Evolutionary conservation across 1,140 invertebrate genomes (phyloP).

Genomic region (Lysiphlebus fabarum): DNA sequence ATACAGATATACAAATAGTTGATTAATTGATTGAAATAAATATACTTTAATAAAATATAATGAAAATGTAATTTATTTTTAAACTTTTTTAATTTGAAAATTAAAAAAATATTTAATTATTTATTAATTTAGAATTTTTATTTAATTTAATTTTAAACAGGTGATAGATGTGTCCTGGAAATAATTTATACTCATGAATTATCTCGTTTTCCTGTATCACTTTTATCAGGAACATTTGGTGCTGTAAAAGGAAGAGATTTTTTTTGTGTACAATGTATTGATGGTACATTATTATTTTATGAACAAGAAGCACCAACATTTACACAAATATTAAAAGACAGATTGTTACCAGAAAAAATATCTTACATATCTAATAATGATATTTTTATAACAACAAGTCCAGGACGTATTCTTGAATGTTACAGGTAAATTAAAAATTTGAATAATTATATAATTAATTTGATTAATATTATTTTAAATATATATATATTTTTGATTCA

Average conservation of each 20-base stretch:
- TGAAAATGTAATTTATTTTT: too few relatives aligned
- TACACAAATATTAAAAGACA: slow-evolving; percentile 68
- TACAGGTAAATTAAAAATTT: slow-evolving; percentile 69
- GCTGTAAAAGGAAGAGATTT: slow-evolving; percentile 75
- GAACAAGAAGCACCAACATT: slow-evolving; percentile 85
- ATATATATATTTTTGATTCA: too few relatives aligned
- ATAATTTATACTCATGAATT: slow-evolving; percentile 66
- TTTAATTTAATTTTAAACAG: slow-evolving; percentile 48
- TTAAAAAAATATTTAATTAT: too few relatives aligned
- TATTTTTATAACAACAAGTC: slow-evolving; percentile 73
- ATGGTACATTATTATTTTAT: slow-evolving; percentile 79
- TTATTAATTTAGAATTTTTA: too few relatives aligned
- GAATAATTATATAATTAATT: not conserved
- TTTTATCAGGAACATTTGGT: slow-evolving; percentile 80
- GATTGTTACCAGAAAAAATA: slow-evolving; percentile 76
- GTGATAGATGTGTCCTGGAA: slow-evolving; percentile 62
- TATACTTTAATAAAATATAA: too few relatives aligned
- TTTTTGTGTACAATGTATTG: slow-evolving; percentile 81
- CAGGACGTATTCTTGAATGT: slow-evolving; percentile 72
- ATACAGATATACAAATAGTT: too few relatives aligned
- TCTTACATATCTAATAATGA: slow-evolving; percentile 75
- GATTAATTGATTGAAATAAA: too few relatives aligned
- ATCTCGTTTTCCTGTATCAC: slow-evolving; percentile 62
- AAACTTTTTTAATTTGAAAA: too few relatives aligned
- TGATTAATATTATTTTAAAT: not conserved